Percentiles rank a stretch among this genome's conserved stretches.
Conservation (phyloP, 2,113 vertebrate species). For the Stomatorhinus ivindoensis region DNA sequence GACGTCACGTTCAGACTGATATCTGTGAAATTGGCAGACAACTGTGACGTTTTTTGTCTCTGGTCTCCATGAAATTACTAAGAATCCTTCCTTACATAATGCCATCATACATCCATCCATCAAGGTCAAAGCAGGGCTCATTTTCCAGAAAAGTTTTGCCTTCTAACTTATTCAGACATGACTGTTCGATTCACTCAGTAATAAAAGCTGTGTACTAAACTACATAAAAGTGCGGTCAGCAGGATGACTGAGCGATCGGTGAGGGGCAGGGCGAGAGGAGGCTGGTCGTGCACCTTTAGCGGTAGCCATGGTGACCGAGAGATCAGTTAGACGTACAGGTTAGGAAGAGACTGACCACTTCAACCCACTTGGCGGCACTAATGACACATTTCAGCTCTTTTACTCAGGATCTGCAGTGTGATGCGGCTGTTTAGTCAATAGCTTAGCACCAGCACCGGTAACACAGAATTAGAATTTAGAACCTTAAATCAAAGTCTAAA, state of each 20-base stretch:
- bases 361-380: not conserved
- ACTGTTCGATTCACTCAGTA: not conserved
- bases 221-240: not conserved
- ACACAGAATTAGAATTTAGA: not conserved
- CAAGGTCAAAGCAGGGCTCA: constrained; percentile 60
- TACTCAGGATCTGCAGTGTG: not conserved
- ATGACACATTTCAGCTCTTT: not conserved
- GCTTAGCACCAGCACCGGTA: not conserved
- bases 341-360: not conserved
- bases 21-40: constrained; percentile 51
- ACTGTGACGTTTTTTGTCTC: constrained; percentile 20
- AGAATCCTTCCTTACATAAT: constrained; percentile 12
- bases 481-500: not conserved
- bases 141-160: constrained; percentile 33
- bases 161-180: not conserved
- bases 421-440: not conserved
- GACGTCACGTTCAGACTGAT: constrained; percentile 52
- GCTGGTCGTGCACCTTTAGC: not conserved
- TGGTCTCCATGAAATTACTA: constrained; percentile 2
- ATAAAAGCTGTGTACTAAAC: not conserved
- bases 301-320: not conserved
- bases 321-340: not conserved
- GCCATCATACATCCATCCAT: not conserved
- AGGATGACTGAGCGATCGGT: not conserved
- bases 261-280: not conserved